Evolutionary conservation across 2,797 vertebrate species (phyloP).

Genomic region (Rhinella marina): DNA sequence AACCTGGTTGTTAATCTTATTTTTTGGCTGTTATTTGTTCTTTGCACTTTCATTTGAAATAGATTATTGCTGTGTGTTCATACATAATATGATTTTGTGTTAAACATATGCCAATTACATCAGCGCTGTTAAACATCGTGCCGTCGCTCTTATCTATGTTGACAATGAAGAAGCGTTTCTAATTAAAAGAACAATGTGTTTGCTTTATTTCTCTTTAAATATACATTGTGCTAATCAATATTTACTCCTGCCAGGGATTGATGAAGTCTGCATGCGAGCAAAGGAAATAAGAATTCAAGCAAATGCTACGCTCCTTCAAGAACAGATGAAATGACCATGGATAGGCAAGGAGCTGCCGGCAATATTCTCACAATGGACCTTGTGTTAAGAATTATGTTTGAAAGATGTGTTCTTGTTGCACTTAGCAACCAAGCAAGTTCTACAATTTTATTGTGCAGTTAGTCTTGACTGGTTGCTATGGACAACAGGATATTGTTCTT

Average conservation of each 20-base stretch:
- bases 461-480: no score
- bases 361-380: neutral
- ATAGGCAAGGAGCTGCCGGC: neutral
- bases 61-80: slow-evolving; percentile 4
- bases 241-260: slow-evolving; percentile 17
- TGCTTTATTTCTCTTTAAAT: slow-evolving; percentile 34
- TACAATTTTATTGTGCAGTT: no score
- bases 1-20: neutral
- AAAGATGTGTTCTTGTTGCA: neutral
- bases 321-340: neutral
- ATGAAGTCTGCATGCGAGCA: neutral
- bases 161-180: slow-evolving; percentile 17
- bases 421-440: no score
- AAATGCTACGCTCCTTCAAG: neutral
- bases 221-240: slow-evolving; percentile 22
- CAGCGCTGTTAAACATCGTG: neutral
- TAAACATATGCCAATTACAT: slow-evolving; percentile 18
- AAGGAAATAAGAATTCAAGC: neutral
- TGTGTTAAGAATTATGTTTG: neutral
- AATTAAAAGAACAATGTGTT: slow-evolving; percentile 32
- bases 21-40: slow-evolving; percentile 1
- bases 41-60: neutral
- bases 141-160: slow-evolving; percentile 12
- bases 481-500: no score
- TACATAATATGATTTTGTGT: neutral